Base-by-base conservation (phyloP, 2,797 vertebrate species). In the Phoebastria nigripes region DNA sequence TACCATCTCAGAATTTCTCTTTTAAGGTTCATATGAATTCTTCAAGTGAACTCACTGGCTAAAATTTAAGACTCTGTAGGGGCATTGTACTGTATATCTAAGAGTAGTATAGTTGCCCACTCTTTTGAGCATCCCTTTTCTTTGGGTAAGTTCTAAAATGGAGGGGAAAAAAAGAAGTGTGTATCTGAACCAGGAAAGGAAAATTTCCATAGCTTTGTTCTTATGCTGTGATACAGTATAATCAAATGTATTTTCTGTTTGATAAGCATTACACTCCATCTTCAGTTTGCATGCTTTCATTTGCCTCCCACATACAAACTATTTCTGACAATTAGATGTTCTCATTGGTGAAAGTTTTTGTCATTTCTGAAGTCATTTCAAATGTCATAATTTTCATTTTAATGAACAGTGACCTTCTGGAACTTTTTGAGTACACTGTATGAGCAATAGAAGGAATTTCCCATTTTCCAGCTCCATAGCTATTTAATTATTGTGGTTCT, bases 191-290 rank as follows among this genome's bases (percentile, higher is more conserved):
- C 12, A 69, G 11, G 15, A 77, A 69, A 83, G 5, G 5, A 65
- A 79, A 77, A 81, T 42, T 11, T 49, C 22, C 17, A 18, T 21
- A 37, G 14, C 22, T 70, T 58, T 66, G 2, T 44, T 87, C 37
- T 44, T 61, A 29, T 11, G 17, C 9, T 63, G 8, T 37, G 22
- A n/a, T 28, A 26, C 2, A 49, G 4, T 55, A 39, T 28, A 77
- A 61, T 20, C 24, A 52, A 55, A 69, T 1, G 7, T 20, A 51
- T 22, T 80, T 37, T 55, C 12, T 51, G 0, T 71, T 35, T 71
- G 19, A 52, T 55, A 10, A 15, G 2, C 1, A 0, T 52, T 54
- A 5, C 5, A 41, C 4, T 52, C 29, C 24, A 1, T 33, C 9
- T 47, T 61, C 51, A 20, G 35, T 62, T 70, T 61, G 4, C 9